These are phyloP conservation scores for Petrocephalus microphthalmus DNA, from an alignment of 2,113 vertebrate genomes.

Conservation along the genomic window DNA sequence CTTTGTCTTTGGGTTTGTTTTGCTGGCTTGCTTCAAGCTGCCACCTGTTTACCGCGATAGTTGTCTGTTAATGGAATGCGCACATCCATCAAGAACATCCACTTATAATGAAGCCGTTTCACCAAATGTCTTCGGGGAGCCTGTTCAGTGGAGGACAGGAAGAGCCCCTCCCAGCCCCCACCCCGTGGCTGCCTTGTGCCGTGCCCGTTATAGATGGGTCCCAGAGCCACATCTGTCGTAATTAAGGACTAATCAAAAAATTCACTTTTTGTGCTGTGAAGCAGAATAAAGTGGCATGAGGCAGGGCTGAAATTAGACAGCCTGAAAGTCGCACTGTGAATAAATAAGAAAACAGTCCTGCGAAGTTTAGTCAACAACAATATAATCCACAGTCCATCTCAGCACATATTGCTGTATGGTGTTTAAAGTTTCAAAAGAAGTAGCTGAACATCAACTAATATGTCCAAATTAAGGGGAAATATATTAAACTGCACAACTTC, in stretches of 20 bases:
- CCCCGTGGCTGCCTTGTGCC: background rate
- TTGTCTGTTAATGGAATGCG: background rate
- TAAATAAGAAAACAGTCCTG: background rate
- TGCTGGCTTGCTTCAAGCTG: background rate
- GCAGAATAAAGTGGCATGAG: background rate
- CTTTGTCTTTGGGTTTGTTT: background rate
- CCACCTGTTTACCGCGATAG: background rate
- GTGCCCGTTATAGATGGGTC: background rate
- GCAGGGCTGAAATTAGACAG: background rate
- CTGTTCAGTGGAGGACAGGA: background rate
- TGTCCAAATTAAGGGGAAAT: background rate
- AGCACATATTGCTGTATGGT: background rate
- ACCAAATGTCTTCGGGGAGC: background rate
- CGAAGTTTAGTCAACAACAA: background rate
- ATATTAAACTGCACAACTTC: background rate
- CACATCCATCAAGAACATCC: background rate
- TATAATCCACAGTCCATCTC: background rate
- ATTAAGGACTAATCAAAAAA: slow-evolving; percentile 19
- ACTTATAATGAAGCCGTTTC: background rate
- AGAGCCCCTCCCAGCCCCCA: too few relatives aligned
- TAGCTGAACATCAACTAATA: background rate
- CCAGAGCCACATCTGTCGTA: background rate
- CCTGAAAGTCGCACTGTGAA: background rate
- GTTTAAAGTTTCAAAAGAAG: background rate
- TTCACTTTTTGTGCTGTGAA: slow-evolving; percentile 17